Conservation (phyloP, 1,140 invertebrate species). For the Antheraea pernyi region DNA sequence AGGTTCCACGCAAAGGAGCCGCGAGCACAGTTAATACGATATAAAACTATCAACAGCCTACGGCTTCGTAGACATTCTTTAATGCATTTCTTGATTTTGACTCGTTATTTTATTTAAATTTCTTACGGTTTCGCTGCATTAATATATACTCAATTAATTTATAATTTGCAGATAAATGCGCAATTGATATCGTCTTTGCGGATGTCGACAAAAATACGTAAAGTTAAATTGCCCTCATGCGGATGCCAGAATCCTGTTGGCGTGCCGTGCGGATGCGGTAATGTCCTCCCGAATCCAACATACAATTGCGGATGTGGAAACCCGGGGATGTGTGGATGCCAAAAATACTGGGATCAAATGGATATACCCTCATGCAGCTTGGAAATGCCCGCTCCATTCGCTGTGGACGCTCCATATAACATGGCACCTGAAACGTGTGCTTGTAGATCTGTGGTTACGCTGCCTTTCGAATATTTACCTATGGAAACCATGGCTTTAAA, state of each 20-base stretch:
- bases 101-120: too few species aligned
- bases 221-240: conserved; percentile 7
- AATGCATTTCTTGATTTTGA: too few species aligned
- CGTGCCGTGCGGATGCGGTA: neutral
- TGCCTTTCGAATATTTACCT: neutral
- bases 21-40: too few species aligned
- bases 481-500: neutral
- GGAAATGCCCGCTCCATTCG: neutral
- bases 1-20: too few species aligned
- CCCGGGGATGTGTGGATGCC: conserved; percentile 10
- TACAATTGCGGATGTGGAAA: conserved; percentile 11
- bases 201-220: neutral
- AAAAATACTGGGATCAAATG: neutral
- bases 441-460: conserved; percentile 6
- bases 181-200: neutral
- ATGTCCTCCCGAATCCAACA: too few species aligned
- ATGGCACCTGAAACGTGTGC: neutral
- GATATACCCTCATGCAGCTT: conserved; percentile 13
- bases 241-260: conserved; percentile 18
- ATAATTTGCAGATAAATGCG: conserved; percentile 15
- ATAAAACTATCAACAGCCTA: too few species aligned
- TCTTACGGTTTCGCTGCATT: too few species aligned
- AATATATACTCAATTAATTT: too few species aligned
- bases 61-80: too few species aligned
- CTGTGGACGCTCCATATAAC: conserved; percentile 17